These are phyloP conservation scores for Sturnus vulgaris DNA, from an alignment of 2,113 vertebrate genomes.

Conservation along the genomic window DNA sequence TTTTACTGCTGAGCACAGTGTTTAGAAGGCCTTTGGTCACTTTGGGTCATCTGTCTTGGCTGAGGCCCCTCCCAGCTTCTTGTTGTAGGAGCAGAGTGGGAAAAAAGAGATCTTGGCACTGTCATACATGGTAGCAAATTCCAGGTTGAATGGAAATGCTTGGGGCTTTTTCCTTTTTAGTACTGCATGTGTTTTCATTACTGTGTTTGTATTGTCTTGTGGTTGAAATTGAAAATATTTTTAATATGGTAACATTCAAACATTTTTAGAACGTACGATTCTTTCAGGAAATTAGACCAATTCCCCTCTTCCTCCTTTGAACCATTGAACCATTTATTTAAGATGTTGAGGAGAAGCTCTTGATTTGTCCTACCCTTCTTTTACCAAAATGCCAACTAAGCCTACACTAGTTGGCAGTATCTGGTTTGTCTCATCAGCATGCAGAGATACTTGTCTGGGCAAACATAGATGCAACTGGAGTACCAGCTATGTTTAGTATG, in stretches of 20 bases:
- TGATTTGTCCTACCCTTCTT: conserved; percentile 40
- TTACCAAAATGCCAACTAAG: conserved; percentile 25
- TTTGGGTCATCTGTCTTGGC: accelerated
- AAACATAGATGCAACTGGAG: neutral
- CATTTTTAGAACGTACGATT: conserved; percentile 35
- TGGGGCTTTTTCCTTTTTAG: neutral
- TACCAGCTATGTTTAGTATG: neutral
- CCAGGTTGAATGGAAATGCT: neutral
- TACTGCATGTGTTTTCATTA: neutral
- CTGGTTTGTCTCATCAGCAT: conserved; percentile 18
- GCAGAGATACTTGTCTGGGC: neutral
- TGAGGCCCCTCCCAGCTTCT: neutral
- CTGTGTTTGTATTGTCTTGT: neutral
- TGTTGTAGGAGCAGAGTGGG: neutral
- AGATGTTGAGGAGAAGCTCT: conserved; percentile 48
- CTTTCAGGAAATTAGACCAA: neutral
- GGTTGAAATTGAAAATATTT: neutral
- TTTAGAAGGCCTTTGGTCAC: neutral
- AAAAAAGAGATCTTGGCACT: neutral
- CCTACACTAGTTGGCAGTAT: neutral
- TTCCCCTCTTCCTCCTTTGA: conserved; percentile 26
- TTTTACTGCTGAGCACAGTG: neutral
- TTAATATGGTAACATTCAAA: neutral
- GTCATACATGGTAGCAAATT: neutral
- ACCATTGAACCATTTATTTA: conserved; percentile 41